phyloP scores from a whole-genome alignment of 1,140 invertebrate species.

The Dinoponera quadriceps region DNA sequence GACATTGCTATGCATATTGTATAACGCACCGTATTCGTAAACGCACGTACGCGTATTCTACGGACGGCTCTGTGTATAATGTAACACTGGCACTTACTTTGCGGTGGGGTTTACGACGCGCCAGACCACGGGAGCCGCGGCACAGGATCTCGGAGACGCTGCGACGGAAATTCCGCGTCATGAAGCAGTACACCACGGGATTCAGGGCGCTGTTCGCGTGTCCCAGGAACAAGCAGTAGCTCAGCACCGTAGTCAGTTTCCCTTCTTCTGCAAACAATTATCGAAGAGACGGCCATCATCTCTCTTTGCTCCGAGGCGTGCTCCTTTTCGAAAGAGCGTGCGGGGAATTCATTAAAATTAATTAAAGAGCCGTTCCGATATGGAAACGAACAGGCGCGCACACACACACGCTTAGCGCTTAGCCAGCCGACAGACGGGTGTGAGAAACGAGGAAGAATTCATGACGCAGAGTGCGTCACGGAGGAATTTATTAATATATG shows the following conservation, averaged over 20 bases:
- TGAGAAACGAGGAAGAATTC: neutral
- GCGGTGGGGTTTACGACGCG: slow-evolving; percentile 54
- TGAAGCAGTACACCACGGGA: slow-evolving; percentile 95
- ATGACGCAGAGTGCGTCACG: too few relatives aligned
- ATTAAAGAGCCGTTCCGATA: neutral
- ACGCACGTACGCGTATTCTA: neutral
- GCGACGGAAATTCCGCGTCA: slow-evolving; percentile 94
- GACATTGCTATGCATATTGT: neutral
- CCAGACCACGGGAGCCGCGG: slow-evolving; percentile 74
- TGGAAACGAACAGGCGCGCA: neutral
- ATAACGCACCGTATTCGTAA: neutral
- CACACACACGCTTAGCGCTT: too few relatives aligned
- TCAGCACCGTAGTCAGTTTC: slow-evolving; percentile 73
- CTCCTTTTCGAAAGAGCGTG: neutral
- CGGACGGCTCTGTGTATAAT: neutral
- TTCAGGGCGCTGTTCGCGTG: slow-evolving; percentile 95
- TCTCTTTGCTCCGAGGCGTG: slow-evolving; percentile 1
- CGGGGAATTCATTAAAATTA: slow-evolving; percentile 11
- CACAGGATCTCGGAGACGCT: slow-evolving; percentile 88
- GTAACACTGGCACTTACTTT: slow-evolving; percentile 64
- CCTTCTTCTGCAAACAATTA: slow-evolving; percentile 71
- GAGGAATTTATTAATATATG: too few relatives aligned
- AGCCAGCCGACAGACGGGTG: neutral
- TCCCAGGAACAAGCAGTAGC: slow-evolving; percentile 86
- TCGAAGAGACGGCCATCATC: too few relatives aligned